Conservation (phyloP, 2,113 vertebrate genomes). For the Corvus cornix region DNA sequence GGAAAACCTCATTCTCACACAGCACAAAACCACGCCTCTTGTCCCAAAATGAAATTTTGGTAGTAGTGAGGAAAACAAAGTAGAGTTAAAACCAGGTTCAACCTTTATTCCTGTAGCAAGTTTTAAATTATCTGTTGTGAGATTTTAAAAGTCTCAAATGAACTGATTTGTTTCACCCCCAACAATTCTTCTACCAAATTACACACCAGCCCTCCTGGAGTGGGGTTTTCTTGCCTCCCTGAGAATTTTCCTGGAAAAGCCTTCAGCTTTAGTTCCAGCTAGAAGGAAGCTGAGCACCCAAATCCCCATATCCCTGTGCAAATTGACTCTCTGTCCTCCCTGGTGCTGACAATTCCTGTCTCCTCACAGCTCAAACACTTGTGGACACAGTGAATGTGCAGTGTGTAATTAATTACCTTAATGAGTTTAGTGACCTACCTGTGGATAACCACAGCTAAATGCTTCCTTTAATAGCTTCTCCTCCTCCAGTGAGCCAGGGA, state of each 20-base stretch:
- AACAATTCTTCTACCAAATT: not conserved
- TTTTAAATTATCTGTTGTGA: not conserved
- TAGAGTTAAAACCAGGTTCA: rapidly evolving
- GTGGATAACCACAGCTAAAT: not conserved
- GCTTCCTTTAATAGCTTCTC: not conserved
- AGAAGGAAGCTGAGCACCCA: not conserved
- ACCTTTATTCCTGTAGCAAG: not conserved
- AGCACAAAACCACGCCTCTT: rapidly evolving
- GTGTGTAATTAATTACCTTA: constrained; percentile 21
- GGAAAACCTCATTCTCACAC: rapidly evolving
- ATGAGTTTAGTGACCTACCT: constrained; percentile 11
- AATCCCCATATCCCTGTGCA: not conserved
- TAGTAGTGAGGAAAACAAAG: not conserved
- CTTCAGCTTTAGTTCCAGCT: not conserved
- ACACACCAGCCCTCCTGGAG: not conserved
- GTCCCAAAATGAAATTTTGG: not conserved
- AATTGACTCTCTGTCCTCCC: not conserved
- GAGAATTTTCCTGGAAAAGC: not conserved
- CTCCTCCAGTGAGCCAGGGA: not conserved
- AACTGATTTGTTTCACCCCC: not conserved
- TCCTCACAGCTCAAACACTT: not conserved
- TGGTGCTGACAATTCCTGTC: not conserved
- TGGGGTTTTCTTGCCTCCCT: not conserved
- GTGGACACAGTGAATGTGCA: not conserved
- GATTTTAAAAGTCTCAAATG: not conserved